Percentiles rank a stretch among this genome's conserved stretches.
Evolutionary conservation across 2,113 vertebrate species (phyloP).

Genomic region (Cranoglanis bouderius): DNA sequence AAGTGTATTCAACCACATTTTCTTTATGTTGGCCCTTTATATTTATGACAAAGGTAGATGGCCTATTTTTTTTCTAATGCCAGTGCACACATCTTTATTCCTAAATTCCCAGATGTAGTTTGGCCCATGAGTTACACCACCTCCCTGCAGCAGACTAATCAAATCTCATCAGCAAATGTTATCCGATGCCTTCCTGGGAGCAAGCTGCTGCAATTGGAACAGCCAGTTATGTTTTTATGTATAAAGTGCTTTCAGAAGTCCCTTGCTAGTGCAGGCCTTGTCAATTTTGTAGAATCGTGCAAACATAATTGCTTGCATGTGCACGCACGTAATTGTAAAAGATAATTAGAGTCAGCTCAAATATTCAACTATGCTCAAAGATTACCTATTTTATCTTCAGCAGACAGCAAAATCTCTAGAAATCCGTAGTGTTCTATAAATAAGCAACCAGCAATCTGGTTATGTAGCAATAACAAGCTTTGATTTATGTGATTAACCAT

Average conservation of each 20-base stretch:
- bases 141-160: slow-evolving; percentile 37
- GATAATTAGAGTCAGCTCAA: slow-evolving; percentile 15
- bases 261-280: slow-evolving; percentile 1
- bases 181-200: slow-evolving; percentile 33
- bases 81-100: neutral
- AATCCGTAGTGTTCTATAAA: slow-evolving; percentile 12
- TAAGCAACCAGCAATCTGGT: slow-evolving; percentile 4
- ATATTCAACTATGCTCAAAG: neutral
- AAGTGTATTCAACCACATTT: neutral
- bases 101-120: slow-evolving; percentile 30
- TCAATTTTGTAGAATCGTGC: slow-evolving; percentile 16
- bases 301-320: slow-evolving; percentile 19
- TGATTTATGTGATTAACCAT: slow-evolving; percentile 5
- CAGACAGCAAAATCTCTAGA: slow-evolving; percentile 6
- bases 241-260: slow-evolving; percentile 33
- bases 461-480: slow-evolving; percentile 6
- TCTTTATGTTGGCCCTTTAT: neutral
- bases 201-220: slow-evolving; percentile 16
- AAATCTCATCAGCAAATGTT: slow-evolving; percentile 38
- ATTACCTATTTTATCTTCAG: neutral
- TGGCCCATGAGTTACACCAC: neutral
- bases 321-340: neutral
- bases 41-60: slow-evolving; percentile 7
- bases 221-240: slow-evolving; percentile 24
- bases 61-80: neutral